Evolutionary conservation across 2,113 vertebrate genomes (phyloP).

Genomic region (Dipodomys merriami): DNA sequence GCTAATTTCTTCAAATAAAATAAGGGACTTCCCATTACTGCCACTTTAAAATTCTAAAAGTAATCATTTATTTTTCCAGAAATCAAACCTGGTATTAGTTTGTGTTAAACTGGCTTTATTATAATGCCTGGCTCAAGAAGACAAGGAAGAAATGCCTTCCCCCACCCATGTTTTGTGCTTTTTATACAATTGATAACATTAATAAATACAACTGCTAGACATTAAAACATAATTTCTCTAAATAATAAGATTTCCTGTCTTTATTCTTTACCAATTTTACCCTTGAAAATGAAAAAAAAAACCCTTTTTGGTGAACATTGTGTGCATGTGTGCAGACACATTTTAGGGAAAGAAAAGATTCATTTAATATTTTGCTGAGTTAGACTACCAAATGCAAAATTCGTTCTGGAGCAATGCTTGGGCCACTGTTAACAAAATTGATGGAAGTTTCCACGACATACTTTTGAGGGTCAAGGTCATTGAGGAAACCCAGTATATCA

Average conservation of each 20-base stretch:
- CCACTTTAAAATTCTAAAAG: constrained; percentile 20
- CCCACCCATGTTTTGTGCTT: neutral
- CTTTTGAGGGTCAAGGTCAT: neutral
- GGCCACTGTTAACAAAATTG: neutral
- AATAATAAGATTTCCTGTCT: neutral
- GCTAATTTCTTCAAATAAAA: neutral
- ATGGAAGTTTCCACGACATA: neutral
- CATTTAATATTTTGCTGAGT: neutral
- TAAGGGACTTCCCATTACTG: neutral
- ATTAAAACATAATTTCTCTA: neutral
- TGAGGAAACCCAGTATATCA: neutral
- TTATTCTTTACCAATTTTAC: constrained; percentile 17
- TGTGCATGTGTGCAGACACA: neutral
- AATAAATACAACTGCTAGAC: neutral
- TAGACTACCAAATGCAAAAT: neutral
- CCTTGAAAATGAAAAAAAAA: neutral
- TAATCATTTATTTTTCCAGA: constrained; percentile 23
- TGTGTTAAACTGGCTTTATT: neutral
- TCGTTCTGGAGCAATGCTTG: constrained; percentile 36
- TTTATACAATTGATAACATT: constrained; percentile 1
- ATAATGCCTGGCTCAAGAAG: neutral
- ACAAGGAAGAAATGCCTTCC: neutral
- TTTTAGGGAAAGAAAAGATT: neutral
- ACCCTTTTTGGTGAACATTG: neutral
- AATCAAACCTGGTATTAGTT: neutral